These are phyloP conservation scores for Bothrops alternatus DNA, from an alignment of 2,797 vertebrate species.

Conservation along the genomic window DNA sequence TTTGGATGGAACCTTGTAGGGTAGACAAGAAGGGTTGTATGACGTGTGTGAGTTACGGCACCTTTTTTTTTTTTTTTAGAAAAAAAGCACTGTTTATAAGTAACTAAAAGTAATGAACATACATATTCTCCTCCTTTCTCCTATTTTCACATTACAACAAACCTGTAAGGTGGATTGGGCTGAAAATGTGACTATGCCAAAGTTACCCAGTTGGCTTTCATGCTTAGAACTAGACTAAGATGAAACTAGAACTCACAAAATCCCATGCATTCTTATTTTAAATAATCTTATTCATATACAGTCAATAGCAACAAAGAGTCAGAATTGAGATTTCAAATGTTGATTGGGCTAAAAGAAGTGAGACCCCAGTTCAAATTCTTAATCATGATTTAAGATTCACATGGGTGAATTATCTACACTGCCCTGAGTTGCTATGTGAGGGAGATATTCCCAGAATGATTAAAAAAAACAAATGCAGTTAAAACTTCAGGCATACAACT, in stretches of 20 bases:
- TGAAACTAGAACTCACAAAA: background rate
- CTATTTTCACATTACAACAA: background rate
- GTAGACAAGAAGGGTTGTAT: too few species aligned
- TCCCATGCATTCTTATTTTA: constrained; percentile 39
- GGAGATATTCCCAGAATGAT: too few species aligned
- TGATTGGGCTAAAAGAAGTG: background rate
- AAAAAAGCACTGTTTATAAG: background rate
- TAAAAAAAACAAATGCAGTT: too few species aligned
- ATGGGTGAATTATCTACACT: background rate
- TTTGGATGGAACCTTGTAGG: too few species aligned
- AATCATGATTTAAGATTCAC: background rate
- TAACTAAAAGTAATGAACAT: background rate
- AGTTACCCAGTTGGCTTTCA: background rate
- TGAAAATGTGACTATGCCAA: background rate
- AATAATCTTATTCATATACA: background rate
- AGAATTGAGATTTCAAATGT: background rate
- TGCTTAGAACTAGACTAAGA: background rate
- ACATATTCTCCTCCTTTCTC: background rate
- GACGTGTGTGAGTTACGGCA: too few species aligned
- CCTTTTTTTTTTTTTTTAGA: too few species aligned
- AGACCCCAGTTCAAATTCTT: background rate
- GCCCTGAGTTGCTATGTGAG: too few species aligned
- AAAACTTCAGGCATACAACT: too few species aligned
- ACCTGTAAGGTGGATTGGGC: background rate
- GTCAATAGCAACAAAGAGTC: background rate